These are phyloP conservation scores for Synchiropus splendidus DNA, from an alignment of 2,113 vertebrate genomes.

Conservation along the genomic window DNA sequence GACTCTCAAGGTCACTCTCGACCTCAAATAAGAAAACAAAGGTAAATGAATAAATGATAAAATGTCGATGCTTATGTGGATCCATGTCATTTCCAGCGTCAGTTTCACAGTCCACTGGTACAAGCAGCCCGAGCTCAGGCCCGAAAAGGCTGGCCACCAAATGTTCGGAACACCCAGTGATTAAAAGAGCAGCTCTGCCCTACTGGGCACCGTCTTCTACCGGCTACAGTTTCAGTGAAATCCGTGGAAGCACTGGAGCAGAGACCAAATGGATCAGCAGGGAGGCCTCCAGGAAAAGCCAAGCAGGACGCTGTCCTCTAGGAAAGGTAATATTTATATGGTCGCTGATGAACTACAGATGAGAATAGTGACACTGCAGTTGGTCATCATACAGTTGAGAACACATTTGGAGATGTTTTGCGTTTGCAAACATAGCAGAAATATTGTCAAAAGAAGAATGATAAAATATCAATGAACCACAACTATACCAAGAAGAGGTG, in stretches of 20 bases:
- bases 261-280: slow-evolving; percentile 65
- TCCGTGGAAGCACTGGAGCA: slow-evolving; percentile 46
- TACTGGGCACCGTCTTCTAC: slow-evolving; percentile 43
- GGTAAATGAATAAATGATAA: too few relatives aligned
- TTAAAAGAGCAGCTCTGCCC: slow-evolving; percentile 42
- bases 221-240: slow-evolving; percentile 35
- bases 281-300: slow-evolving; percentile 68
- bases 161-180: slow-evolving; percentile 49
- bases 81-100: background rate
- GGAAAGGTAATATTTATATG: slow-evolving; percentile 44
- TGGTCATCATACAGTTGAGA: too few relatives aligned
- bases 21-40: too few relatives aligned
- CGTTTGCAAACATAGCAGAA: too few relatives aligned
- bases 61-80: background rate
- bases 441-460: too few relatives aligned
- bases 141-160: slow-evolving; percentile 28
- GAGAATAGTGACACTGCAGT: too few relatives aligned
- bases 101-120: slow-evolving; percentile 34
- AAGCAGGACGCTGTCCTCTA: slow-evolving; percentile 28
- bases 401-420: too few relatives aligned
- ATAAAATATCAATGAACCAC: too few relatives aligned
- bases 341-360: too few relatives aligned
- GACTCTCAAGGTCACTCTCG: too few relatives aligned
- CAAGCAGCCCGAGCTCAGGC: slow-evolving; percentile 23
- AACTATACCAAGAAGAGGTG: too few relatives aligned